Percentiles rank a stretch among this genome's conserved stretches.
Evolutionary conservation across 35 echinoderm and acorn worm species (phyloP).

Genomic region (Anneissia japonica): DNA sequence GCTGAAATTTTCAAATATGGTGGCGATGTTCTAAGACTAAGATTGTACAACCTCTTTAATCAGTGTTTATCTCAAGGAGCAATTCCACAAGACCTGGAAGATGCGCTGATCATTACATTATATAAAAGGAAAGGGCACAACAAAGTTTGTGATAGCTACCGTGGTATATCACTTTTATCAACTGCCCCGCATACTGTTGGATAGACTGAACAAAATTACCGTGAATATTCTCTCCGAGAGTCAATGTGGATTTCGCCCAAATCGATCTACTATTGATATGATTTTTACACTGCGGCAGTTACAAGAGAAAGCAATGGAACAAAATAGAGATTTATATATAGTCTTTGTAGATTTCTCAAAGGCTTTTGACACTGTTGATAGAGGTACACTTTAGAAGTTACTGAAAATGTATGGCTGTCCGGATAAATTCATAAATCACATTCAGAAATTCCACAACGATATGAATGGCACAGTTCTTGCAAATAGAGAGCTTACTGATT

Average conservation of each 20-base stretch:
- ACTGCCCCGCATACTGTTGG: background rate
- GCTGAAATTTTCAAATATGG: background rate
- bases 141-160: slow-evolving; percentile 14
- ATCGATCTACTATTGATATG: slow-evolving; percentile 3
- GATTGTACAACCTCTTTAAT: background rate
- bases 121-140: slow-evolving; percentile 17
- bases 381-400: slow-evolving; percentile 41
- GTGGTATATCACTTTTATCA: slow-evolving; percentile 13
- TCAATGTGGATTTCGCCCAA: slow-evolving; percentile 6
- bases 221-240: slow-evolving; percentile 3
- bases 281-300: slow-evolving; percentile 29
- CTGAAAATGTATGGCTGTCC: slow-evolving; percentile 42
- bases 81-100: background rate
- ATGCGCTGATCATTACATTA: slow-evolving; percentile 1
- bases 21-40: background rate
- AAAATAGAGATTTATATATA: slow-evolving; percentile 19
- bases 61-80: background rate
- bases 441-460: background rate
- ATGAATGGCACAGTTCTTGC: too few relatives aligned
- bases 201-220: slow-evolving; percentile 2
- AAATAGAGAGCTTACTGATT: too few relatives aligned
- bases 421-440: slow-evolving; percentile 5
- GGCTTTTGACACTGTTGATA: slow-evolving; percentile 47
- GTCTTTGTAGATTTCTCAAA: slow-evolving; percentile 46
- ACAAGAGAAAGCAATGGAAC: slow-evolving; percentile 38